Conservation (phyloP, 2,888 invertebrate species). For the Colostygia pectinataria region DNA sequence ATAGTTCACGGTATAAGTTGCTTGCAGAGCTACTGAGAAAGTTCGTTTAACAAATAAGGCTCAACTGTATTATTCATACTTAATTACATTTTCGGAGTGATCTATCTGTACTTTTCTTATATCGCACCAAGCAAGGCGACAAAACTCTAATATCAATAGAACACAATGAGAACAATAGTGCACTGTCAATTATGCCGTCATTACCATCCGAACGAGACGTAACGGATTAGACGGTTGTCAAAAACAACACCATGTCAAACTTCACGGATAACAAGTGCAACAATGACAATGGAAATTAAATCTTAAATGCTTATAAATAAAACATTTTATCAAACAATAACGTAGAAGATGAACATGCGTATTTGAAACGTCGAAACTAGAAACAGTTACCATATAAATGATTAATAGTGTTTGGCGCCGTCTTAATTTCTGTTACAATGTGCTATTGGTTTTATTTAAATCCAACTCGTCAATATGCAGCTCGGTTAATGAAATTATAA, state of each 20-base stretch:
- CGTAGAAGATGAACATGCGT: constrained; percentile 58
- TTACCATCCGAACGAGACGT: constrained; percentile 79
- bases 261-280: constrained; percentile 44
- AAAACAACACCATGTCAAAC: constrained; percentile 71
- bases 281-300: constrained; percentile 49
- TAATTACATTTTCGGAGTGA: neutral
- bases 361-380: constrained; percentile 62
- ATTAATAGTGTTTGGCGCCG: constrained; percentile 66
- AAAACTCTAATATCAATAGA: constrained; percentile 79
- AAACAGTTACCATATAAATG: constrained; percentile 74
- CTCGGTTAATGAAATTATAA: constrained; percentile 19
- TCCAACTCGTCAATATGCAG: constrained; percentile 34
- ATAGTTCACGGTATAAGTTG: neutral
- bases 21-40: neutral
- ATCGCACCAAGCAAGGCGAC: constrained; percentile 75
- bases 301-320: constrained; percentile 53
- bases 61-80: neutral
- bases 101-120: constrained; percentile 40
- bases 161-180: constrained; percentile 81
- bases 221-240: constrained; percentile 75
- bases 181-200: constrained; percentile 82
- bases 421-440: constrained; percentile 68
- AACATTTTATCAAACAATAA: constrained; percentile 41
- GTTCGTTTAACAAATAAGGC: constrained; percentile 3
- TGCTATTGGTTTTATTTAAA: constrained; percentile 64